Conservation (phyloP, 1,140 invertebrate species). For the Cydia splendana region DNA sequence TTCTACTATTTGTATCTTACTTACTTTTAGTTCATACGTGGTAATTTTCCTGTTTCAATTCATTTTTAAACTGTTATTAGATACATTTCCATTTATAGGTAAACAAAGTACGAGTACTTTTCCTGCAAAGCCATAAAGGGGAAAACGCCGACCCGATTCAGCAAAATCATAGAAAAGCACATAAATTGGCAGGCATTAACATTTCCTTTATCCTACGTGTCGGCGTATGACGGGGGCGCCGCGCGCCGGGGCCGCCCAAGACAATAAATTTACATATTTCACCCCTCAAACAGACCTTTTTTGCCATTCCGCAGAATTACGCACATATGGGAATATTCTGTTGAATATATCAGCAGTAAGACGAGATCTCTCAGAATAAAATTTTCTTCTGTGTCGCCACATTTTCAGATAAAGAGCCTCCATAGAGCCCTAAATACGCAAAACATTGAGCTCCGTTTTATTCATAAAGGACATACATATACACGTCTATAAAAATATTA, state of each 20-base stretch:
- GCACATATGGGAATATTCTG: slow-evolving; percentile 79
- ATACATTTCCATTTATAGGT: slow-evolving; percentile 60
- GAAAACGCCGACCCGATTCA: slow-evolving; percentile 69
- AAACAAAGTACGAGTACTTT: slow-evolving; percentile 54
- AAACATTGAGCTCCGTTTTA: slow-evolving; percentile 35
- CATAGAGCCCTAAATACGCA: slow-evolving; percentile 46
- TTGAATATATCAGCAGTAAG: slow-evolving; percentile 78
- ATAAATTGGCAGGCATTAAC: slow-evolving; percentile 78
- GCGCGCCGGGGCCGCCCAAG: slow-evolving; percentile 67
- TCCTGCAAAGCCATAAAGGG: slow-evolving; percentile 65
- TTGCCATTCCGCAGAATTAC: slow-evolving; percentile 79
- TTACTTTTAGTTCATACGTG: neutral
- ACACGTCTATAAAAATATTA: slow-evolving; percentile 28
- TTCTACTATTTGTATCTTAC: neutral
- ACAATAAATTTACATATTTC: slow-evolving; percentile 80
- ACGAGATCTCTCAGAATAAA: slow-evolving; percentile 76
- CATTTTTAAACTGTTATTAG: slow-evolving; percentile 37
- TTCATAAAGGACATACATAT: slow-evolving; percentile 35
- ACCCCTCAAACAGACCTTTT: slow-evolving; percentile 80
- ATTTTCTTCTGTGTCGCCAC: slow-evolving; percentile 72
- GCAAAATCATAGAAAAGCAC: slow-evolving; percentile 79
- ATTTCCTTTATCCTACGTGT: slow-evolving; percentile 79
- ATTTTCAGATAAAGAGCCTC: slow-evolving; percentile 62
- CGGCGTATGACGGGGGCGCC: slow-evolving; percentile 76
- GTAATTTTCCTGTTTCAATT: neutral